Conservation (phyloP, 2,113 vertebrate species). For the Atrichornis clamosus region DNA sequence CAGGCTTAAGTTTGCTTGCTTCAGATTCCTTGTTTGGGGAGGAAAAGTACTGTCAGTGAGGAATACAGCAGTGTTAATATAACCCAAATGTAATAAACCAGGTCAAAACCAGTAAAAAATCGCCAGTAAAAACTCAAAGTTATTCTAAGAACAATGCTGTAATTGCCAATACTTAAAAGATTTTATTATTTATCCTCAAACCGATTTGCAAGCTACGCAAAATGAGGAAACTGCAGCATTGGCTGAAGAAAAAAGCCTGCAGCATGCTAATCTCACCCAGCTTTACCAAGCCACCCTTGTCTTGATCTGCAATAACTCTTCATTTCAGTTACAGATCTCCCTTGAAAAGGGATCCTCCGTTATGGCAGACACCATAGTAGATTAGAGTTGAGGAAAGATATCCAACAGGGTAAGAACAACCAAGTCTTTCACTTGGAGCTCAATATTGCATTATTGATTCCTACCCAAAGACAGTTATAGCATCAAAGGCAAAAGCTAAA, state of each 20-base stretch:
- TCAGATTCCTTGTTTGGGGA: background rate
- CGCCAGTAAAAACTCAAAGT: background rate
- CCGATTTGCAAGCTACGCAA: background rate
- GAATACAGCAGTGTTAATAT: background rate
- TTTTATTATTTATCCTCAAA: background rate
- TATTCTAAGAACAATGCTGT: background rate
- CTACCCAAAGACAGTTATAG: background rate
- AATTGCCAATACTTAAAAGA: background rate
- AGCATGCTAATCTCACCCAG: background rate
- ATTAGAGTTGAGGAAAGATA: background rate
- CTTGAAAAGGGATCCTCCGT: background rate
- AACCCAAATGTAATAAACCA: background rate
- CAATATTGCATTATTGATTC: background rate
- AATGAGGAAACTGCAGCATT: background rate
- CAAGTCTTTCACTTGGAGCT: background rate
- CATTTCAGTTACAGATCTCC: background rate
- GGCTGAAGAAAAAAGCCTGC: background rate
- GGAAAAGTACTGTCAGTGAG: background rate
- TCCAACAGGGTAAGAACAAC: background rate
- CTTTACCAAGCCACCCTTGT: background rate
- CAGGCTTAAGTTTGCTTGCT: background rate
- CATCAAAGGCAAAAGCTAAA: background rate
- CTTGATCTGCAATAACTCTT: background rate
- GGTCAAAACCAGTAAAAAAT: background rate
- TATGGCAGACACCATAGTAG: background rate